Evolutionary conservation across 2,888 invertebrate genomes (phyloP), one percentile per base, ranked within the genome.

Genomic region (Autographa pulchrina): DNA sequence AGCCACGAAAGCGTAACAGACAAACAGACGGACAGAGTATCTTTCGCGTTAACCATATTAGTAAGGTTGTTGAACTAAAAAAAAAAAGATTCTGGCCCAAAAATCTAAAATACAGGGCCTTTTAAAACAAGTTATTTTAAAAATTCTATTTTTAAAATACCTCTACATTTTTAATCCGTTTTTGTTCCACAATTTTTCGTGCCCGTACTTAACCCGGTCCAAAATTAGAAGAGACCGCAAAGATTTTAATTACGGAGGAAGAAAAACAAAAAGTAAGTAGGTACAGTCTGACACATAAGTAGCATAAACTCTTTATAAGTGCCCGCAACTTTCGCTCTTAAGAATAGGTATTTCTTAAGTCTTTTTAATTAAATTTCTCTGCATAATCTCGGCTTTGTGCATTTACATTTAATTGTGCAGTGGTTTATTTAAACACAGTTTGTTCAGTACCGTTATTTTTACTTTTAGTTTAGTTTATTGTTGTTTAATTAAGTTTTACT

Each of bases 301-400:
- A 31, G 56, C 43, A 65, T 25, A 71, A 78, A 25, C 72, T 65
- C 65, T 62, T 32, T 67, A 70, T 62, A 60, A 59, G 59, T 25
- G 32, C 48, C 31, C 58, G 58, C 68, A 72, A 80, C 65, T 58
- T 65, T 52, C 65, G 25, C 52, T 18, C 76, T 66, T 72, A 77
- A 73, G 59, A 13, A 65, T 68, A 75, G 62, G 74, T 74, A 72
- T 65, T 62, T 59, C 68, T 75, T 70, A 83, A 84, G 80, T 68
- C 71, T 80, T 85, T 86, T 85, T 86, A 86, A 88, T 88, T 86
- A 88, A 86, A 84, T 82, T 84, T 81, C 80, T 76, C 75, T 65
- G 77, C 72, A 76, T 82, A 84, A 85, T 82, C 83, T 35, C 48
- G 41, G 70, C 70, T 65, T 74, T 67, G 67, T 25, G 63, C 54